Evolutionary conservation across 2,113 vertebrate genomes (phyloP), one percentile per base, ranked within the genome.

Genomic region (Oryzias javanicus): DNA sequence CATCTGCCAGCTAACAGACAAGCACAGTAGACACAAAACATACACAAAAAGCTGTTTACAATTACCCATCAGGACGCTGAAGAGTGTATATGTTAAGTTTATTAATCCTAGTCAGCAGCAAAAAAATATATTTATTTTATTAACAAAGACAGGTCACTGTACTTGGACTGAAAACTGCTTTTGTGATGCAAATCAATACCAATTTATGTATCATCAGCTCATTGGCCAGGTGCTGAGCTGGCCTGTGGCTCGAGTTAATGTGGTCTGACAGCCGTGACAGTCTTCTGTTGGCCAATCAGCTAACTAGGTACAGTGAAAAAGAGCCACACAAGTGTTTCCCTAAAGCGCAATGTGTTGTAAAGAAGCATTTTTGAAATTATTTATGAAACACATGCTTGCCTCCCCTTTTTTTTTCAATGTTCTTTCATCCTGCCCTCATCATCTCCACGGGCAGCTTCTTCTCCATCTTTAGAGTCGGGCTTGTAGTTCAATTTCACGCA

Each of bases 1-100:
- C 70, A 66, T 76, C 65, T 75, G 75, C 72, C 75, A 78, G 67
- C 77, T 84, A 88, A 84, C 82, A 74, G 81, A 72, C 59, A 81
- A 69, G 66, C 35, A 54, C 66, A 59, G 61, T 55, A 12, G 6
- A 27, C 4, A 6, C 4, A 27, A 35, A 12, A 3, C 8, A 35
- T 8, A 35, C 10, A 8, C 35, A 35, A 35, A 35, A 35, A 12
- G 8, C 10, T 35, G 35, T 35, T 35, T 35, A 35, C 35, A 35
- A 13, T 35, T 12, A 35, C 25, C 25, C 25, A 27, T 5, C 35
- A 35, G 10, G 3, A 35, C 35, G 12, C 35, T 46, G 42, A 40
- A 53, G 20, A 69, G 16, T 25, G 15, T 3, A 44, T 42, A 52
- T 20, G 48, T 24, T 58, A 35, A 35, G 15, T n/a, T 57, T 54